phyloP scores from a whole-genome alignment of 2,888 invertebrate genomes.

The Lepetodrilus schrolli region DNA sequence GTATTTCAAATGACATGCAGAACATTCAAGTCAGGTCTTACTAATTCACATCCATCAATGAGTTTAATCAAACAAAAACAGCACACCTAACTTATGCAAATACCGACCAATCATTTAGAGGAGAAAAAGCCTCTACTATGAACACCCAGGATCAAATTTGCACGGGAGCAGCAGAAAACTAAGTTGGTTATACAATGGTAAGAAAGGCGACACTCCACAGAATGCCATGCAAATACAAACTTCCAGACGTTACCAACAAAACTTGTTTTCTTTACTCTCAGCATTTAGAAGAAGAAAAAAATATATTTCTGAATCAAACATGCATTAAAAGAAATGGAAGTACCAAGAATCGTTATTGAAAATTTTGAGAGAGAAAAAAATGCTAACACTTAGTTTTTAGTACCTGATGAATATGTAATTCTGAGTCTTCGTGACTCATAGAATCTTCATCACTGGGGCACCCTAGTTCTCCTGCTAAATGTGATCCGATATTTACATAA shows the following conservation, averaged over 20 bases:
- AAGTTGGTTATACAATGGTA: no score
- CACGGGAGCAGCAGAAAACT: no score
- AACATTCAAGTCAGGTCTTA: no score
- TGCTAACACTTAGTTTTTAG: no score
- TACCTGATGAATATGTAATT: constrained; percentile 65
- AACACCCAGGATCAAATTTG: constrained; percentile 24
- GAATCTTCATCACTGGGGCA: constrained; percentile 65
- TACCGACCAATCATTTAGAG: background rate
- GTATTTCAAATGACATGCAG: no score
- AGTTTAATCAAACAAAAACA: no score
- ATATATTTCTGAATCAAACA: background rate
- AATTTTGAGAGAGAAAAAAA: background rate
- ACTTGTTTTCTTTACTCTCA: no score
- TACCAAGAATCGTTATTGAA: background rate
- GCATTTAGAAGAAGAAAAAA: no score
- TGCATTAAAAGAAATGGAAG: background rate
- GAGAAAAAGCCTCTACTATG: constrained; percentile 18
- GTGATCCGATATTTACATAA: constrained; percentile 47
- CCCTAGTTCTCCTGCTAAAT: constrained; percentile 42
- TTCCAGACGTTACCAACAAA: no score
- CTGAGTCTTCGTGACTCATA: constrained; percentile 57
- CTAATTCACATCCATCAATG: no score
- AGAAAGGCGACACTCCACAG: no score
- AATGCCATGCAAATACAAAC: no score
- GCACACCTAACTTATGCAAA: background rate